These are phyloP conservation scores for Candoia aspera DNA, from an alignment of 2,113 vertebrate species.

Conservation along the genomic window DNA sequence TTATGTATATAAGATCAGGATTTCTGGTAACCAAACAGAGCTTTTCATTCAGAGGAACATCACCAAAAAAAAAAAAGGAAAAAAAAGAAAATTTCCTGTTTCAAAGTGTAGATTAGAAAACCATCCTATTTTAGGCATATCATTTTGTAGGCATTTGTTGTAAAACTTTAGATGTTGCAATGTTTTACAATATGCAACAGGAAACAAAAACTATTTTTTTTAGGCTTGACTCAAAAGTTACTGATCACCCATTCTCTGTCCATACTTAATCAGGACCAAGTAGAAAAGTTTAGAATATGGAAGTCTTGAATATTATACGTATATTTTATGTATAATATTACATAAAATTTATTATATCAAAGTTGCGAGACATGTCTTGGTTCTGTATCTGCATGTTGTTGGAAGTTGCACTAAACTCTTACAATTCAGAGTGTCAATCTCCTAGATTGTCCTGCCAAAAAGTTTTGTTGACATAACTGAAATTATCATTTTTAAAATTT, in stretches of 20 bases:
- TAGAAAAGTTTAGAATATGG: background rate
- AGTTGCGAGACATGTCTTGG: background rate
- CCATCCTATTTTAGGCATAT: background rate
- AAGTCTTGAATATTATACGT: background rate
- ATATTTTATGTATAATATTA: no score
- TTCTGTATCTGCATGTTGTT: background rate
- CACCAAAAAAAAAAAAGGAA: background rate
- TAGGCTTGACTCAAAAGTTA: background rate
- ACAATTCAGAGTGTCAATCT: background rate
- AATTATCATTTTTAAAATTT: background rate
- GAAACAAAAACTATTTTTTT: background rate
- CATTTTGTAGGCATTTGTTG: background rate
- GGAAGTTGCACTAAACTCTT: background rate
- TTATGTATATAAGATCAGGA: background rate
- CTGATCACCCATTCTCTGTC: background rate
- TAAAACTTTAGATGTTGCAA: background rate
- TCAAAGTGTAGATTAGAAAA: background rate
- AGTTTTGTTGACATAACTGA: background rate
- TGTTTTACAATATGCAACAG: background rate
- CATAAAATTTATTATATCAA: background rate
- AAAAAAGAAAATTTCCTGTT: background rate
- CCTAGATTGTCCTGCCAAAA: background rate
- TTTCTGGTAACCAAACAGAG: background rate
- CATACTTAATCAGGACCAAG: background rate
- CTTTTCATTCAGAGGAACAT: background rate